A percentile compares a stretch with the other conserved stretches of the same genome.
Evolutionary conservation across 2,797 vertebrate genomes (phyloP).

Genomic region (Chromis chromis): DNA sequence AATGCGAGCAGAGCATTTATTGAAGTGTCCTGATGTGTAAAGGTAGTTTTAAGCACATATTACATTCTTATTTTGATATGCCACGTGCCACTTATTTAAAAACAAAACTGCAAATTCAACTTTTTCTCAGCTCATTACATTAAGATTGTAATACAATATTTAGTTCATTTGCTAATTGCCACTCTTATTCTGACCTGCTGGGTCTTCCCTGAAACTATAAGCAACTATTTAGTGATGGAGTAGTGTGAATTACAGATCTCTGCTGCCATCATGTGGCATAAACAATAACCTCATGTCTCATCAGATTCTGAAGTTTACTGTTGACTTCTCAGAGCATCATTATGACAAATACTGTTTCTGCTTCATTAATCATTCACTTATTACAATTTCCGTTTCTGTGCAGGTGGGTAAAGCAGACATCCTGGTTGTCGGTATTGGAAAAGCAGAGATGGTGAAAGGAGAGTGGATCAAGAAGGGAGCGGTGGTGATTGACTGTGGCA

Average conservation of each 20-base stretch:
- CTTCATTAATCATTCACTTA: neutral
- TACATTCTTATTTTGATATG: no score
- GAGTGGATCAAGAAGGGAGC: constrained; percentile 98
- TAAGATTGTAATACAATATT: no score
- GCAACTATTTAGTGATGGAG: neutral
- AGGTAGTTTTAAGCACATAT: no score
- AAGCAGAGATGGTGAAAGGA: constrained; percentile 95
- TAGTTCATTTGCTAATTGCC: neutral
- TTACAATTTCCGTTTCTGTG: neutral
- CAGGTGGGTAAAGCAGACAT: constrained; percentile 96
- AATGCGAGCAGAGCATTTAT: neutral
- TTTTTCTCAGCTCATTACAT: neutral
- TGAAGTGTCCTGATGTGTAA: no score
- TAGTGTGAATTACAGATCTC: neutral
- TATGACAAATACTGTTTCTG: neutral
- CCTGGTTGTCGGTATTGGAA: constrained; percentile 94
- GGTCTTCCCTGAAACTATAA: neutral
- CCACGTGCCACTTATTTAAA: no score
- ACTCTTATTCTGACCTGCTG: neutral
- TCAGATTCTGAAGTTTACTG: neutral
- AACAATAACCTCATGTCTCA: neutral
- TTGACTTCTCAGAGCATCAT: neutral
- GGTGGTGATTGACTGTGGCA: constrained; percentile 97
- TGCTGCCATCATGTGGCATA: constrained; percentile 19
- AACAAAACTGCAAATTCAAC: no score